Conservation (phyloP, 2,888 invertebrate species). For the Griposia aprilina region DNA sequence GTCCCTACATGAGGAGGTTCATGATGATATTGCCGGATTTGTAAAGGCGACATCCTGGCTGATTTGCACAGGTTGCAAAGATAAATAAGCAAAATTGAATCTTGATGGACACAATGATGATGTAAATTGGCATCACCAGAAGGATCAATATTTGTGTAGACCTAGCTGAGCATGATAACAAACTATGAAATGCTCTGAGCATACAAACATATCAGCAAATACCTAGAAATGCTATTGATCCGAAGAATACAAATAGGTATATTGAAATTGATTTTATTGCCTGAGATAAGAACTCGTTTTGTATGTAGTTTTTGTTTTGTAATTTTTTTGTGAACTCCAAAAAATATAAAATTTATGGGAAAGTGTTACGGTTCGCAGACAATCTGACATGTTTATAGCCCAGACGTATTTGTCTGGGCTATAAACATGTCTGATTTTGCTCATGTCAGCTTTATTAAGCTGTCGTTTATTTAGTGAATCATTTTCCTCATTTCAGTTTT, state of each 20-base stretch:
- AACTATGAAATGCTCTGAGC: background rate
- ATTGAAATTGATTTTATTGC: conserved; percentile 29
- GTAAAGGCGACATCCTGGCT: background rate
- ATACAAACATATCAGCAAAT: background rate
- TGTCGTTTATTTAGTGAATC: background rate
- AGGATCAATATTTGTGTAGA: background rate
- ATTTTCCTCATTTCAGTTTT: conserved; percentile 71
- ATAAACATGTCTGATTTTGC: too few relatives aligned
- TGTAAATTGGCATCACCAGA: background rate
- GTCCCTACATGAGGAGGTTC: too few relatives aligned
- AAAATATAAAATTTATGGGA: background rate
- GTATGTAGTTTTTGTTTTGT: background rate
- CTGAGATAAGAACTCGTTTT: conserved; percentile 25
- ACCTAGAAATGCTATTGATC: conserved; percentile 8
- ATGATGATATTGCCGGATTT: background rate
- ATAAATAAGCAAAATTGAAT: background rate
- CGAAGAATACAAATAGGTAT: conserved; percentile 9
- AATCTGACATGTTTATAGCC: background rate
- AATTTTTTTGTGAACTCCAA: background rate
- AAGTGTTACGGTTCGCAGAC: background rate
- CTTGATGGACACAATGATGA: background rate
- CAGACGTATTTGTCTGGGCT: too few relatives aligned
- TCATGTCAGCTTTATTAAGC: too few relatives aligned
- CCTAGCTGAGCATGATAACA: background rate
- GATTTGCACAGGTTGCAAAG: background rate